Percentiles rank a stretch among this genome's conserved stretches.
Evolutionary conservation across 2,888 invertebrate genomes (phyloP).

Genomic region (Hemistola chrysoprasaria): DNA sequence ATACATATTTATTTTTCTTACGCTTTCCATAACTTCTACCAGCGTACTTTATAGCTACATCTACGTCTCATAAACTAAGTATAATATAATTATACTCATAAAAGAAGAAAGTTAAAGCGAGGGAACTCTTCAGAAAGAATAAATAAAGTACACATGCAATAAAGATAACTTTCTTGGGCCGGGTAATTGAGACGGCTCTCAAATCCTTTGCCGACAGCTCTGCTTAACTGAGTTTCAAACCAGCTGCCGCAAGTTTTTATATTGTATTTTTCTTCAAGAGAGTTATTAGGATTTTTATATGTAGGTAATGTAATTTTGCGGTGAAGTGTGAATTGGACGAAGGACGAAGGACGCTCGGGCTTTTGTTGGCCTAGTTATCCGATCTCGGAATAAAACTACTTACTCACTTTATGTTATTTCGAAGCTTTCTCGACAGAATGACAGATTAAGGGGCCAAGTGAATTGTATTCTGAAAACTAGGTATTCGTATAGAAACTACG

Average conservation of each 20-base stretch:
- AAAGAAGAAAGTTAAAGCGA: constrained; percentile 27
- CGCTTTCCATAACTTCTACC: not conserved
- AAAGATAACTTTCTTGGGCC: constrained; percentile 52
- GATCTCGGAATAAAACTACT: constrained; percentile 4
- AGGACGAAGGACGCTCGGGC: constrained; percentile 13
- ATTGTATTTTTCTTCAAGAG: constrained; percentile 45
- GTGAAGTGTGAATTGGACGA: constrained; percentile 15
- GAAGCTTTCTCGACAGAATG: constrained; percentile 1
- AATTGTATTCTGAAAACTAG: too few species aligned
- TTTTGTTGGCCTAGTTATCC: constrained; percentile 8
- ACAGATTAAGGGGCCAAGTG: not conserved
- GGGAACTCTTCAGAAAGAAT: constrained; percentile 34
- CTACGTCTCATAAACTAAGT: constrained; percentile 14
- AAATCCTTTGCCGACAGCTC: constrained; percentile 63
- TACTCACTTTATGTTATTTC: constrained; percentile 3
- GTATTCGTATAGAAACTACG: too few species aligned
- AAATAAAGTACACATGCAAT: constrained; percentile 51
- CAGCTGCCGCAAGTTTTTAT: constrained; percentile 51
- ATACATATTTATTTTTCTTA: not conserved
- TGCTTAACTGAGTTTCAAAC: constrained; percentile 58
- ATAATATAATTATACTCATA: constrained; percentile 20
- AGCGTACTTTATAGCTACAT: constrained; percentile 2
- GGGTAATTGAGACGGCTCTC: constrained; percentile 61
- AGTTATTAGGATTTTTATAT: constrained; percentile 54
- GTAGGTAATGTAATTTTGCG: constrained; percentile 16